Evolutionary conservation across 2,797 vertebrate genomes (phyloP).

Genomic region (Bradypus variegatus): DNA sequence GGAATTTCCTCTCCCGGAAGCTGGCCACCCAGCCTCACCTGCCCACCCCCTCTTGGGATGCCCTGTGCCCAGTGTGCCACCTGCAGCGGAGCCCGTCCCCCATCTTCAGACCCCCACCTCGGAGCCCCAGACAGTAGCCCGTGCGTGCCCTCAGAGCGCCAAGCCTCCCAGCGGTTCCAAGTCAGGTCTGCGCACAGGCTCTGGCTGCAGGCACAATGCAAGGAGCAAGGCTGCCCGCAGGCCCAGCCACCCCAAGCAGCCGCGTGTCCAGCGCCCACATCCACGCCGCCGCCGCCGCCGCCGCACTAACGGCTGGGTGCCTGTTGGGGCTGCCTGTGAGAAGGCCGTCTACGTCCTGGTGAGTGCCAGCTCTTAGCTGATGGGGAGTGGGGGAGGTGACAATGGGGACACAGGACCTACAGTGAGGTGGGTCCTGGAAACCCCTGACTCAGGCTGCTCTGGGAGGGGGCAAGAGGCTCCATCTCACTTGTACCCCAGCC

Average conservation of each 20-base stretch:
- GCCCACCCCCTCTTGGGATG: slow-evolving; percentile 92
- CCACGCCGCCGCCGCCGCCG: slow-evolving; percentile 80
- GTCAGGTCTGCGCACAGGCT: slow-evolving; percentile 80
- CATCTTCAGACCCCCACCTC: slow-evolving; percentile 89
- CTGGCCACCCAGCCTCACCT: slow-evolving; percentile 82
- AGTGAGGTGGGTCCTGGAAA: background rate
- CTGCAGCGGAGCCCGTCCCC: slow-evolving; percentile 91
- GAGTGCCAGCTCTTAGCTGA: slow-evolving; percentile 65
- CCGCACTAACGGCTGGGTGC: slow-evolving; percentile 94
- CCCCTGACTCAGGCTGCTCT: background rate
- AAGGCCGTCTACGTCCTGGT: slow-evolving; percentile 97
- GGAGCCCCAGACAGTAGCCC: slow-evolving; percentile 89
- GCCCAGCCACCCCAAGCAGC: slow-evolving; percentile 82
- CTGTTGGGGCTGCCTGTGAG: slow-evolving; percentile 88
- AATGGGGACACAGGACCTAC: fast-evolving
- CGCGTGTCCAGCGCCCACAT: slow-evolving; percentile 78
- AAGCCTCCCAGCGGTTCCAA: slow-evolving; percentile 92
- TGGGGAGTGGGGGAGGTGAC: background rate
- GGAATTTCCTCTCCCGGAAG: slow-evolving; percentile 86
- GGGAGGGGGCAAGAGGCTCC: background rate
- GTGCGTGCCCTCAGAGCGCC: slow-evolving; percentile 92
- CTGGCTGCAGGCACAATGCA: slow-evolving; percentile 81
- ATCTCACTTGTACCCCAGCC: background rate
- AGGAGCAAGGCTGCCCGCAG: slow-evolving; percentile 81
- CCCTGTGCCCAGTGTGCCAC: slow-evolving; percentile 90